These are phyloP conservation scores for Phortica magna DNA, from an alignment of 2,888 invertebrate species.

Conservation along the genomic window DNA sequence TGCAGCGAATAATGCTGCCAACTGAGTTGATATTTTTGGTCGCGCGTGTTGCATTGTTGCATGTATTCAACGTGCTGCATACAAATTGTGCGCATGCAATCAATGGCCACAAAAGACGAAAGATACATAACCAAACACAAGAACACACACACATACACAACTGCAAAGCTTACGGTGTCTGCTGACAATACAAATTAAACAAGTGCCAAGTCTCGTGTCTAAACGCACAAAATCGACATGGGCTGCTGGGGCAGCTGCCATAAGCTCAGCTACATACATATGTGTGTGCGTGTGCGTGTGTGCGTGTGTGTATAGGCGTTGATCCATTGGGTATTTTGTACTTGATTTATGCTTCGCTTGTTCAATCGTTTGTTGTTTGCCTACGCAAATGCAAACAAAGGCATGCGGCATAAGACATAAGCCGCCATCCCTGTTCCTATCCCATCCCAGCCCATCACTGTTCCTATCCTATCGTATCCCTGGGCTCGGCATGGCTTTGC, in stretches of 20 bases:
- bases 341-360: slow-evolving; percentile 54
- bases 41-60: no score
- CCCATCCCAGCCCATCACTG: background rate
- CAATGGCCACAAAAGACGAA: background rate
- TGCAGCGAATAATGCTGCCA: no score
- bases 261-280: background rate
- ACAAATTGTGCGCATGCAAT: slow-evolving; percentile 15
- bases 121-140: background rate
- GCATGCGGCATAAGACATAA: background rate
- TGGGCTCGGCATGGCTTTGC: no score
- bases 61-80: background rate
- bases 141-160: background rate
- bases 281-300: background rate
- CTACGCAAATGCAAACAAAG: background rate
- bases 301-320: slow-evolving; percentile 49
- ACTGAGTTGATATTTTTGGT: no score
- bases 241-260: background rate
- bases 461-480: no score
- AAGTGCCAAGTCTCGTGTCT: slow-evolving; percentile 17
- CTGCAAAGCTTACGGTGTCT: background rate
- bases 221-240: slow-evolving; percentile 8
- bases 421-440: background rate
- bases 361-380: slow-evolving; percentile 57
- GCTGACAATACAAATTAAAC: slow-evolving; percentile 5
- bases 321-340: slow-evolving; percentile 53